Evolutionary conservation across 2,113 vertebrate genomes (phyloP).

Genomic region (Tor tambroides): DNA sequence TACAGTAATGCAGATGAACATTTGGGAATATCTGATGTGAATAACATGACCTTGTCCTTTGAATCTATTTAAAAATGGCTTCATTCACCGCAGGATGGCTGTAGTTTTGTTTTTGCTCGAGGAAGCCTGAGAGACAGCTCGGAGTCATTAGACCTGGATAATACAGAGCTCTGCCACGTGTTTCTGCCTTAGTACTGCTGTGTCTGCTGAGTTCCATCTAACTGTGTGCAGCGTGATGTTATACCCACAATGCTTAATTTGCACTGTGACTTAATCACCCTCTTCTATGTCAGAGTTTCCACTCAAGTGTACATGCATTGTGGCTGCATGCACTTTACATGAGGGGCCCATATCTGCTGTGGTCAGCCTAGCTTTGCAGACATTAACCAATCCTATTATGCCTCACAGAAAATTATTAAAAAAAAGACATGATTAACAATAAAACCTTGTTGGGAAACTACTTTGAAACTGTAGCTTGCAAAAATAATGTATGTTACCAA

Average conservation of each 20-base stretch:
- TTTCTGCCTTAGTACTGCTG: conserved; percentile 5
- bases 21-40: not conserved
- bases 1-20: not conserved
- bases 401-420: not conserved
- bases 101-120: conserved; percentile 23
- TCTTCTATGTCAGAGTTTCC: conserved; percentile 69
- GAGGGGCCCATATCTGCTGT: conserved; percentile 29
- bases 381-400: not conserved
- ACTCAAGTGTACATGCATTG: conserved; percentile 37
- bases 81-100: conserved; percentile 23
- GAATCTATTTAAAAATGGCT: not conserved
- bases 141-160: conserved; percentile 37
- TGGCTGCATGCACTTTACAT: conserved; percentile 13
- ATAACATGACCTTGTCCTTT: conserved; percentile 12
- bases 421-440: not conserved
- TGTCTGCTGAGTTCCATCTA: conserved; percentile 37
- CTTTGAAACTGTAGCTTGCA: not conserved
- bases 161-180: conserved; percentile 43
- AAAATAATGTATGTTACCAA: not conserved
- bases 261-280: conserved; percentile 61
- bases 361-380: not conserved
- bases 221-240: conserved; percentile 20
- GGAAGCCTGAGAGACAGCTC: not conserved
- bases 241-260: conserved; percentile 59
- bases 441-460: not conserved